These are phyloP conservation scores for Poeciliopsis prolifica DNA, from an alignment of 2,113 vertebrate genomes.

Conservation along the genomic window DNA sequence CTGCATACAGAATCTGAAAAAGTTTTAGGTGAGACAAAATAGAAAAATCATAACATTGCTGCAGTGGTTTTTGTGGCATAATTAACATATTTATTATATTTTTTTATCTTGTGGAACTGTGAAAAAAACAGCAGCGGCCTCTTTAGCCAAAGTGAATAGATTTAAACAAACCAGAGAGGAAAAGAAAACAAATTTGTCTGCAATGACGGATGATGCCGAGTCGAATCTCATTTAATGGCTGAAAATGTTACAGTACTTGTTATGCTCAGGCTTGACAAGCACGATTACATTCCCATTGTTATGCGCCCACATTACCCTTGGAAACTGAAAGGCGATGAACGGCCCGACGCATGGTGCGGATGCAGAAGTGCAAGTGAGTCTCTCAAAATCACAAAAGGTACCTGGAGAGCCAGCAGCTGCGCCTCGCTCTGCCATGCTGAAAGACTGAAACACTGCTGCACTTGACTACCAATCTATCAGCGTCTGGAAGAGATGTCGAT, in stretches of 20 bases:
- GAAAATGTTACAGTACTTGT: conserved; percentile 13
- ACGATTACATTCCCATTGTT: conserved; percentile 13
- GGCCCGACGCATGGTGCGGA: conserved; percentile 10
- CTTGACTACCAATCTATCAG: conserved; percentile 51
- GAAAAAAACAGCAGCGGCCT: neutral
- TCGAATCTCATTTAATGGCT: conserved; percentile 15
- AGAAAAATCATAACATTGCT: neutral
- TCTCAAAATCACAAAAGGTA: conserved; percentile 19
- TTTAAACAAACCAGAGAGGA: neutral
- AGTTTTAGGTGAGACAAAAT: neutral
- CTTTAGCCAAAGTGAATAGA: neutral
- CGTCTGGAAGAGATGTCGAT: conserved; percentile 38
- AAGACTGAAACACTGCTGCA: conserved; percentile 44
- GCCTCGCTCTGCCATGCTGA: conserved; percentile 17
- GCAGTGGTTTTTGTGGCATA: neutral
- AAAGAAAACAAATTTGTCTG: neutral
- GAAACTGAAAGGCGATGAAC: conserved; percentile 19
- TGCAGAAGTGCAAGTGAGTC: conserved; percentile 1
- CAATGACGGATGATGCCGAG: conserved; percentile 10
- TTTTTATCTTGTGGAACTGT: neutral
- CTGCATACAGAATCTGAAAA: no score
- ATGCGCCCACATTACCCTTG: conserved; percentile 23
- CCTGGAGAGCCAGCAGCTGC: conserved; percentile 64
- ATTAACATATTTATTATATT: neutral
- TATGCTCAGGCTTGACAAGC: conserved; percentile 14